Base-by-base conservation (phyloP, 2,113 vertebrate genomes). In the Salvelinus fontinalis region DNA sequence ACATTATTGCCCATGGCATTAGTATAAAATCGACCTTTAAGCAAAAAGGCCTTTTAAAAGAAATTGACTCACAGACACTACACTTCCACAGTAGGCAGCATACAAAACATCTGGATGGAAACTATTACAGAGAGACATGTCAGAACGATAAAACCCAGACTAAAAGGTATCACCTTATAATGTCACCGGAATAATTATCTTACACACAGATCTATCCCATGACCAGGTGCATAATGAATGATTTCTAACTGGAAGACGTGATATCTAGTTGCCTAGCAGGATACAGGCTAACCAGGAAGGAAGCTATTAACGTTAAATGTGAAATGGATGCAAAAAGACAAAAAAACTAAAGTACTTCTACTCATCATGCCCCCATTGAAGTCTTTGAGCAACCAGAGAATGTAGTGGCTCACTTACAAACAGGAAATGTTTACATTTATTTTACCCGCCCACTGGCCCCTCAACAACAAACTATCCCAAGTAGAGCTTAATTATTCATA, bases 351-450 rank as follows among this genome's bases (percentile, higher is more conserved):
- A 48, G 48, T 75, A 71, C 24, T 7, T 57, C 3, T 57, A 39
- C 8, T 39, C 39, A 6, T 57, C 54, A 57, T 20, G 16, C 54
- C 20, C 3, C 1, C 54, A 6, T 20, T 7, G 54, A 14, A 57
- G 54, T 57, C 62, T 70, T 27, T 39, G 18, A 73, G 69, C 48
- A 29, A 67, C 34, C 22, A 65, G 12, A 34, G 70, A 75, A 71
- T 29, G 71, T 59, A 68, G 73, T 9, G 12, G 75, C 70, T 71
- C 8, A 59, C 12, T 77, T 24, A 74, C 14, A 71, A 75, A 44
- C 2, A 87, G 76, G 80, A 90, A 89, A 79, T 86, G 62, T 84
- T 87, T 86, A 72, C 5, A 84, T 74, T 57, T 9, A 78, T 81
- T 78, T 62, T 49, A 70, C 48, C 59, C 71, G 39, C 67, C 68